A percentile compares a stretch with the other conserved stretches of the same genome.
Conservation (phyloP, 2,113 vertebrate species). For the Crotalus horridus region DNA sequence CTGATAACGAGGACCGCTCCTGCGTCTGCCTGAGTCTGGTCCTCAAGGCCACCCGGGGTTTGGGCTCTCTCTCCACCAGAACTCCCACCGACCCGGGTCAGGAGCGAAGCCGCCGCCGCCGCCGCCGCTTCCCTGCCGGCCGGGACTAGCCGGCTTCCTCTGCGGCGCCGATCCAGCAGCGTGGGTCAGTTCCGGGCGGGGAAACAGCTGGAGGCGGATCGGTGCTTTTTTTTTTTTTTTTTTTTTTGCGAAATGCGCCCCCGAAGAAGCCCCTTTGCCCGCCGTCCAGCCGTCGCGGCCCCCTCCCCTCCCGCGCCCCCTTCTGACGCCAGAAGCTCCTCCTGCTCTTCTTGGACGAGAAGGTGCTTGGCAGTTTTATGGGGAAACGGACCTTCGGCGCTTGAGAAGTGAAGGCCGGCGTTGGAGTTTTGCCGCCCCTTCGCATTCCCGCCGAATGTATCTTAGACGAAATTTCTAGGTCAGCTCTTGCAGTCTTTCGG, state of each 20-base stretch:
- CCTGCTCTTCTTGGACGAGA: neutral
- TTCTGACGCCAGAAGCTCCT: neutral
- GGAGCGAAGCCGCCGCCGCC: neutral
- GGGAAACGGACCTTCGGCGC: neutral
- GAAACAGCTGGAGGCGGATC: neutral
- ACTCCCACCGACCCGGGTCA: no score
- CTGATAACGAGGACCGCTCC: neutral
- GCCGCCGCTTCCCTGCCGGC: neutral
- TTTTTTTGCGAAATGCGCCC: neutral
- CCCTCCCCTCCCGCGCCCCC: neutral
- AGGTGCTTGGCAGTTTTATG: neutral
- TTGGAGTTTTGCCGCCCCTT: neutral
- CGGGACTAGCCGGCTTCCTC: neutral
- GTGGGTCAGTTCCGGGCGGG: neutral
- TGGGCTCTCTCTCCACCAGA: neutral
- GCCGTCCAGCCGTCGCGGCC: neutral
- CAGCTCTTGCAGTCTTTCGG: neutral
- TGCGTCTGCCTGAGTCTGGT: neutral
- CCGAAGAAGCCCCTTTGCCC: neutral
- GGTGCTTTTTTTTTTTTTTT: neutral
- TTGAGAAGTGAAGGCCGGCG: neutral
- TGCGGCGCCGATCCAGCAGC: neutral
- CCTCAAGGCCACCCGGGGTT: neutral
- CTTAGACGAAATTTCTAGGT: no score
- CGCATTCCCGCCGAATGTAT: neutral